phyloP scores from a whole-genome alignment of 1,140 invertebrate species.

The Drosophila triauraria region DNA sequence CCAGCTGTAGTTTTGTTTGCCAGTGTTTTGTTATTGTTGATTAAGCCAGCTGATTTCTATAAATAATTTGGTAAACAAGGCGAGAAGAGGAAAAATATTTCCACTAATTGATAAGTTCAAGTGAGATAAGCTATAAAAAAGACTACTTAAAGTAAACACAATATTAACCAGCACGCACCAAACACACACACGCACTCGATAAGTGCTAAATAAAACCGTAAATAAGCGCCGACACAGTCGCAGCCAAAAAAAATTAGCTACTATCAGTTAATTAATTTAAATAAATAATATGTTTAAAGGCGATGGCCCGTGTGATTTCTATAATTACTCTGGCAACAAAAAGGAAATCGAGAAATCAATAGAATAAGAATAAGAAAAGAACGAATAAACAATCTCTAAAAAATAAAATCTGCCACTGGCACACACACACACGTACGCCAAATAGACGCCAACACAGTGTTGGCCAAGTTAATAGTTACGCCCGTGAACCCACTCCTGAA shows the following conservation, averaged over 20 bases:
- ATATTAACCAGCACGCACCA: slow-evolving; percentile 6
- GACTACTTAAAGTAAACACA: background rate
- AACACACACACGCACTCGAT: background rate
- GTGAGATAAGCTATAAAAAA: background rate
- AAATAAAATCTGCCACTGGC: background rate
- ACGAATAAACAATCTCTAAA: background rate
- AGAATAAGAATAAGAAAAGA: background rate
- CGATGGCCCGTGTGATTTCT: background rate
- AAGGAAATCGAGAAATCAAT: background rate
- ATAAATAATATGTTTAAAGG: background rate
- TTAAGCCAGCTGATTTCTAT: slow-evolving; percentile 38
- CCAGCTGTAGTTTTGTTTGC: slow-evolving; percentile 10
- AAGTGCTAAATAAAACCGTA: slow-evolving; percentile 6
- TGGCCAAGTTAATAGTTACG: slow-evolving; percentile 27
- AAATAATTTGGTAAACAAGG: slow-evolving; percentile 51
- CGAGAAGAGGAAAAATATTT: background rate
- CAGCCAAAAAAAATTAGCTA: background rate
- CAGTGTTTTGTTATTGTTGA: slow-evolving; percentile 17
- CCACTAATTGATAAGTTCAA: slow-evolving; percentile 5
- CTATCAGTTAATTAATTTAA: background rate
- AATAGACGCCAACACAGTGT: slow-evolving; percentile 3
- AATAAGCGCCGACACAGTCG: slow-evolving; percentile 9
- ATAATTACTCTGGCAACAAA: background rate
- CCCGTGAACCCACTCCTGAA: slow-evolving; percentile 41
- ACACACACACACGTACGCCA: background rate